A percentile compares a stretch with the other conserved stretches of the same genome.
Conservation (phyloP, 2,113 vertebrate species). For the Pluvianellus socialis region DNA sequence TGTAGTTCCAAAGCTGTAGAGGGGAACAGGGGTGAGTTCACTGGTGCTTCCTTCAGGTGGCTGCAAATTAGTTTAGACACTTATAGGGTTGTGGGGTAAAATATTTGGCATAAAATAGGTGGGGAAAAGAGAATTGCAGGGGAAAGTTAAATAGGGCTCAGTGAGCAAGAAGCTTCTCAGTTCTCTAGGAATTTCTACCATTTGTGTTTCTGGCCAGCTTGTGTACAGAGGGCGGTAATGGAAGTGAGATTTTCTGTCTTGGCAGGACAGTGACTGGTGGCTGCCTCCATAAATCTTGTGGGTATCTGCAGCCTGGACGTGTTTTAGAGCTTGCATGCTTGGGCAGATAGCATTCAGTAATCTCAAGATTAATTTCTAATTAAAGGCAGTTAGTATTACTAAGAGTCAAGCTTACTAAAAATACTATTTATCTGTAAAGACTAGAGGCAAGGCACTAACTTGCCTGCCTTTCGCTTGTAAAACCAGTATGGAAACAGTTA, state of each 20-base stretch:
- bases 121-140: neutral
- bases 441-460: neutral
- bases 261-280: neutral
- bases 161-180: neutral
- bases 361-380: accelerated
- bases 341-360: accelerated
- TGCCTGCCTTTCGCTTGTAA: neutral
- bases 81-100: neutral
- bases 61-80: neutral
- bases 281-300: accelerated
- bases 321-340: neutral
- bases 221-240: neutral
- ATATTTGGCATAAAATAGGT: neutral
- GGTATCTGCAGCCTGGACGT: accelerated
- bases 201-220: neutral
- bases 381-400: accelerated
- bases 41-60: neutral
- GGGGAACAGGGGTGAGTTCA: too few relatives aligned
- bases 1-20: neutral
- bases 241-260: neutral
- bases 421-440: accelerated
- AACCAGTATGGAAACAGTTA: neutral
- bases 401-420: neutral
- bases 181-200: neutral
- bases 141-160: too few relatives aligned